A percentile compares a stretch with the other conserved stretches of the same genome.
Evolutionary conservation across 2,113 vertebrate species (phyloP).

Genomic region (Scomber colias): DNA sequence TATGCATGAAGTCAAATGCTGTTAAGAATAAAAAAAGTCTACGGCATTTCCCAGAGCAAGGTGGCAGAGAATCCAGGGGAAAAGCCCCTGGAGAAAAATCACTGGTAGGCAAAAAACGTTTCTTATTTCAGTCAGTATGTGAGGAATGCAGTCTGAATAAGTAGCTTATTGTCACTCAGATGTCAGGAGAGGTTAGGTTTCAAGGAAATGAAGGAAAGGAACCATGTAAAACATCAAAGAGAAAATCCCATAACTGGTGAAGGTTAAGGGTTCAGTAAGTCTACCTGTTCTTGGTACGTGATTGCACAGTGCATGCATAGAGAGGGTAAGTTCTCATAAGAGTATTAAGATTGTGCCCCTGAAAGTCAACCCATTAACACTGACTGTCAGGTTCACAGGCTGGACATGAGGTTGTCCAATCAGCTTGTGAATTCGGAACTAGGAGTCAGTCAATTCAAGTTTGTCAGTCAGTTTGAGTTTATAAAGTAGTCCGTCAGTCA

Average conservation of each 20-base stretch:
- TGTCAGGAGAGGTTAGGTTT: conserved; percentile 63
- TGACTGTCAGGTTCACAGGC: conserved; percentile 9
- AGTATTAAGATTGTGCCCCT: background rate
- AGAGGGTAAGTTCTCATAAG: background rate
- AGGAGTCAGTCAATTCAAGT: conserved; percentile 9
- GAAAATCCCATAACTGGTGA: conserved; percentile 17
- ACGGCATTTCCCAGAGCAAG: no score
- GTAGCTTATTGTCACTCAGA: conserved; percentile 69
- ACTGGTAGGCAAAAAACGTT: conserved; percentile 30
- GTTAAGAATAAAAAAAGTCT: no score
- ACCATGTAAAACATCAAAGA: conserved; percentile 63
- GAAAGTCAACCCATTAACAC: conserved; percentile 18
- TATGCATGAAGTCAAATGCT: no score
- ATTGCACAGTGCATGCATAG: background rate
- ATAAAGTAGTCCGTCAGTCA: conserved; percentile 31
- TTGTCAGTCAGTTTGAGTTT: conserved; percentile 27
- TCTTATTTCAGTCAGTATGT: conserved; percentile 70
- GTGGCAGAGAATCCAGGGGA: background rate
- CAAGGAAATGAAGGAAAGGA: conserved; percentile 56
- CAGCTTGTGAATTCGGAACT: conserved; percentile 17
- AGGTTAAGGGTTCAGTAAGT: conserved; percentile 26
- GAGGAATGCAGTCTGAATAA: conserved; percentile 71
- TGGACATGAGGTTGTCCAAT: background rate
- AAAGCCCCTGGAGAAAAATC: conserved; percentile 13
- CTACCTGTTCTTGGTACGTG: background rate